Evolutionary conservation across 2,888 invertebrate genomes (phyloP).

Genomic region (Hyles lineata): DNA sequence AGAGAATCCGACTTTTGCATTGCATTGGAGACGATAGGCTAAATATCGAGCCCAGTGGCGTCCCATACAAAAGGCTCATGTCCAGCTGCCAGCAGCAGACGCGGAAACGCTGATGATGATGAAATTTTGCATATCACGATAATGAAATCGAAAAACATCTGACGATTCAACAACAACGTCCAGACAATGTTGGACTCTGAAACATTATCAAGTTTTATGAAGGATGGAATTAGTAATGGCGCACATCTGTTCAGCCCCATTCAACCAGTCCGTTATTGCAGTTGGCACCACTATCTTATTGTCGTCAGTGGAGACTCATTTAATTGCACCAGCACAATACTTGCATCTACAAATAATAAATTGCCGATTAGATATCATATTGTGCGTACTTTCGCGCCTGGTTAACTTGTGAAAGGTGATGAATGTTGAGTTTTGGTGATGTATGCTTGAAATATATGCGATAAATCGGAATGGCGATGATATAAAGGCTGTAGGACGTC

Average conservation of each 20-base stretch:
- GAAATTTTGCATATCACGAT: too few relatives aligned
- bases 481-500: too few relatives aligned
- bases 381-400: neutral
- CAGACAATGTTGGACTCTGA: neutral
- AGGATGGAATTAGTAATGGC: neutral
- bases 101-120: too few relatives aligned
- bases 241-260: neutral
- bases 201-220: neutral
- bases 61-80: too few relatives aligned
- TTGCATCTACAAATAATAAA: slow-evolving; percentile 4
- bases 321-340: neutral
- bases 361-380: neutral
- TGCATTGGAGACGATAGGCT: too few relatives aligned
- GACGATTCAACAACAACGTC: too few relatives aligned
- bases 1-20: too few relatives aligned
- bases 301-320: neutral
- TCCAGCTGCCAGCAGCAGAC: too few relatives aligned
- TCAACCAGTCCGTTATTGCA: slow-evolving; percentile 9
- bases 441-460: neutral
- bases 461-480: too few relatives aligned
- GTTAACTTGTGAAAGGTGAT: neutral
- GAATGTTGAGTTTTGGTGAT: neutral
- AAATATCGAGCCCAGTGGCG: too few relatives aligned
- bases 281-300: slow-evolving; percentile 4
- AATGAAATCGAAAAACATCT: too few relatives aligned